A percentile compares a stretch with the other conserved stretches of the same genome.
These are phyloP conservation scores for Chionodraco myersi DNA, from an alignment of 2,113 vertebrate genomes.

Conservation along the genomic window DNA sequence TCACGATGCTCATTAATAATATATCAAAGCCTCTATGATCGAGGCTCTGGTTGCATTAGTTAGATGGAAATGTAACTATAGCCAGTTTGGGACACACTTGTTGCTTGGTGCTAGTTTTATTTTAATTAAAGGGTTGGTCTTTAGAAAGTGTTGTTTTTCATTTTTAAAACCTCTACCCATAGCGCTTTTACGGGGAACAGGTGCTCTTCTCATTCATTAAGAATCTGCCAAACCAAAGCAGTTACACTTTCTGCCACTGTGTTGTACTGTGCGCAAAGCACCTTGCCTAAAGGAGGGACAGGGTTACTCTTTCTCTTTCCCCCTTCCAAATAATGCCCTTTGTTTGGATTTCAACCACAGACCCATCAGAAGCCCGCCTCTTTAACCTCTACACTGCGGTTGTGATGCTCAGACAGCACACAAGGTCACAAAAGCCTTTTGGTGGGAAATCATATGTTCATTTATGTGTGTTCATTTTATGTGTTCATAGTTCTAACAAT, in stretches of 20 bases:
- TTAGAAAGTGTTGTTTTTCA: conserved; percentile 46
- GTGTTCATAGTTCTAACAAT: not conserved
- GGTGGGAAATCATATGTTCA: not conserved
- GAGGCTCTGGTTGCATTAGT: conserved; percentile 38
- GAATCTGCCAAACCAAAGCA: conserved; percentile 59
- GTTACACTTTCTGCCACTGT: conserved; percentile 44
- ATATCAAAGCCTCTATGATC: conserved; percentile 64
- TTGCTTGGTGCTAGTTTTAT: conserved; percentile 11
- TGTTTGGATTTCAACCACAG: conserved; percentile 32
- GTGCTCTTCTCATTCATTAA: conserved; percentile 58
- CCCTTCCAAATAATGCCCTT: conserved; percentile 43
- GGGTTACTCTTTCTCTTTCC: conserved; percentile 63
- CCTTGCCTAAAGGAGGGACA: conserved; percentile 69
- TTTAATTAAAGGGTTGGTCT: conserved; percentile 15
- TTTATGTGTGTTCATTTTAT: not conserved
- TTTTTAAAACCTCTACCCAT: conserved; percentile 34
- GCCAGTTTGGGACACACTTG: not conserved
- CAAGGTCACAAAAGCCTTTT: conserved; percentile 14
- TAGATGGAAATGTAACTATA: conserved; percentile 11
- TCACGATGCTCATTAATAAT: conserved; percentile 79
- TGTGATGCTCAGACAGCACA: conserved; percentile 9
- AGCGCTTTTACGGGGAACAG: conserved; percentile 48
- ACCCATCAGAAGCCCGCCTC: conserved; percentile 30
- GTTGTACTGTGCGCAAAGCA: conserved; percentile 52
- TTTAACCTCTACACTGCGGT: conserved; percentile 21